Evolutionary conservation across 2,888 invertebrate genomes (phyloP).

Genomic region (Shargacucullia verbasci): DNA sequence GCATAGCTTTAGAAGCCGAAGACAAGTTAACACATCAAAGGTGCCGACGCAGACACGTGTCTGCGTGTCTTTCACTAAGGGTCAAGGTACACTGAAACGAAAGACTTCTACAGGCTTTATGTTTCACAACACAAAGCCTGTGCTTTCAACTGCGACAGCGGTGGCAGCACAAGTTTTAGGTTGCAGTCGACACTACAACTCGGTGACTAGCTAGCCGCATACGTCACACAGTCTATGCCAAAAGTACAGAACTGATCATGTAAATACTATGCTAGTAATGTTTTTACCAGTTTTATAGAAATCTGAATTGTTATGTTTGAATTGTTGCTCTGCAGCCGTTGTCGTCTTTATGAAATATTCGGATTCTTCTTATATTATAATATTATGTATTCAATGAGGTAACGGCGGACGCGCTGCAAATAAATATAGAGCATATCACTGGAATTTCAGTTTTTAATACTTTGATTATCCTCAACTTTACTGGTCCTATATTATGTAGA

Average conservation of each 20-base stretch:
- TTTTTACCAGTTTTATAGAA: constrained; percentile 46
- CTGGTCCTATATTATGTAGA: no score
- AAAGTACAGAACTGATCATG: constrained; percentile 64
- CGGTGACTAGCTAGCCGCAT: constrained; percentile 6
- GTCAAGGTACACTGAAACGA: neutral
- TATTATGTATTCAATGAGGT: constrained; percentile 12
- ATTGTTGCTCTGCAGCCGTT: constrained; percentile 20
- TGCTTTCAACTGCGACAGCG: neutral
- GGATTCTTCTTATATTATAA: constrained; percentile 5
- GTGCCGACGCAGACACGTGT: neutral
- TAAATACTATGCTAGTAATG: constrained; percentile 56
- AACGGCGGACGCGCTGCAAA: constrained; percentile 14
- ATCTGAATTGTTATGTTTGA: constrained; percentile 38
- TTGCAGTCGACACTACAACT: constrained; percentile 18
- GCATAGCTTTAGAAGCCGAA: constrained; percentile 5
- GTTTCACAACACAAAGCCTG: neutral
- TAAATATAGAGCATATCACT: neutral
- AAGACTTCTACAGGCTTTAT: neutral
- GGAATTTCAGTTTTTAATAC: no score
- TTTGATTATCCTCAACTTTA: no score
- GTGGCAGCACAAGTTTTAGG: neutral
- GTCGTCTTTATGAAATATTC: constrained; percentile 8
- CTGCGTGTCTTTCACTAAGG: neutral
- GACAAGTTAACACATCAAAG: neutral
- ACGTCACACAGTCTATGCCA: constrained; percentile 50